These are phyloP conservation scores for Trachymyrmex cornetzi DNA, from an alignment of 1,140 invertebrate genomes.

Conservation along the genomic window DNA sequence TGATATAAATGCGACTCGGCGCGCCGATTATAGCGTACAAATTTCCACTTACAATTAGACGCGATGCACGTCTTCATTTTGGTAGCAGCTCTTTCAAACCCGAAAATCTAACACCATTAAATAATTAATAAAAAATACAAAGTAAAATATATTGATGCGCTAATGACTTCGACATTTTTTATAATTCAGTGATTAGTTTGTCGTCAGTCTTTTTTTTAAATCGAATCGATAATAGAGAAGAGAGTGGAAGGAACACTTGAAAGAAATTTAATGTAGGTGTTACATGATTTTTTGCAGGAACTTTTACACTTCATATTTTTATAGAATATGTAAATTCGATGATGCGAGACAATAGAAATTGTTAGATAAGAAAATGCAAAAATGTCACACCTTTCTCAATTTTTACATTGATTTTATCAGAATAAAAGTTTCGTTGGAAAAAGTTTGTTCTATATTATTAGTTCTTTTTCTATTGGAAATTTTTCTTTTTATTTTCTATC, in stretches of 20 bases:
- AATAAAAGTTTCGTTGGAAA: neutral
- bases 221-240: neutral
- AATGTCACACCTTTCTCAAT: neutral
- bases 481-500: neutral
- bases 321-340: neutral
- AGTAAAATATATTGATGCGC: neutral
- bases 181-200: neutral
- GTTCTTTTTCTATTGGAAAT: neutral
- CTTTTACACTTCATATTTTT: neutral
- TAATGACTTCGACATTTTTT: neutral
- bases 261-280: neutral
- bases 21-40: slow-evolving; percentile 20
- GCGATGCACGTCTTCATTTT: neutral
- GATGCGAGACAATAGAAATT: neutral
- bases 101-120: neutral
- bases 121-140: neutral
- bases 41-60: neutral
- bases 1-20: slow-evolving; percentile 29
- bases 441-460: neutral
- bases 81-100: neutral
- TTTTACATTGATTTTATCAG: neutral
- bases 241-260: neutral
- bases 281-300: neutral
- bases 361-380: neutral
- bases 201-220: neutral